phyloP scores from a whole-genome alignment of 2,888 invertebrate species.

The Anarsia innoxiella region DNA sequence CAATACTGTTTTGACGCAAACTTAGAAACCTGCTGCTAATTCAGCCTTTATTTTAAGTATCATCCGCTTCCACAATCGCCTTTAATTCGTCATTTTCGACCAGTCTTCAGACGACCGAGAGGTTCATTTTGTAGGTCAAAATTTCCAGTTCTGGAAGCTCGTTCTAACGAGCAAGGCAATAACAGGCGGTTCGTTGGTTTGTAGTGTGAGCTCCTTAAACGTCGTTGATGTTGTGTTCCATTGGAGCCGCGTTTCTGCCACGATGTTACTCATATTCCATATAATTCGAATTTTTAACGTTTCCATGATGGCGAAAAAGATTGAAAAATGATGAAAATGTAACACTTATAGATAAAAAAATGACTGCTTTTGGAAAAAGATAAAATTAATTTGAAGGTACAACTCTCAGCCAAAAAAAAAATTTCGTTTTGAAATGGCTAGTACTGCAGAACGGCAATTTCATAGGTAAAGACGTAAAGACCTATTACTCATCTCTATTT shows the following conservation, averaged over 20 bases:
- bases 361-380: not conserved
- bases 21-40: constrained; percentile 15
- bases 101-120: constrained; percentile 13
- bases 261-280: constrained; percentile 11
- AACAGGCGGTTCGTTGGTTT: constrained; percentile 10
- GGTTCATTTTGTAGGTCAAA: constrained; percentile 12
- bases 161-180: constrained; percentile 11
- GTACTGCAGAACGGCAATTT: not conserved
- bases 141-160: constrained; percentile 13
- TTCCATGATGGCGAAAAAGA: not conserved
- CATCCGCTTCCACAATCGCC: constrained; percentile 13
- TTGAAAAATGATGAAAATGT: not conserved
- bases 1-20: constrained; percentile 9
- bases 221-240: constrained; percentile 10
- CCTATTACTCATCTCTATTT: too few species aligned
- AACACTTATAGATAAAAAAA: not conserved
- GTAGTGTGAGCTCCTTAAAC: constrained; percentile 8
- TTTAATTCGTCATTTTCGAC: constrained; percentile 12
- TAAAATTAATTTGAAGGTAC: not conserved
- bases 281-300: not conserved
- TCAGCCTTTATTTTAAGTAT: constrained; percentile 11
- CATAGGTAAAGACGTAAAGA: not conserved
- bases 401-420: not conserved
- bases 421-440: not conserved
- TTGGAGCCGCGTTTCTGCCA: constrained; percentile 10